A percentile compares a stretch with the other conserved stretches of the same genome.
Evolutionary conservation across 2,113 vertebrate species (phyloP).

Genomic region (Pelecanoides urinatrix): DNA sequence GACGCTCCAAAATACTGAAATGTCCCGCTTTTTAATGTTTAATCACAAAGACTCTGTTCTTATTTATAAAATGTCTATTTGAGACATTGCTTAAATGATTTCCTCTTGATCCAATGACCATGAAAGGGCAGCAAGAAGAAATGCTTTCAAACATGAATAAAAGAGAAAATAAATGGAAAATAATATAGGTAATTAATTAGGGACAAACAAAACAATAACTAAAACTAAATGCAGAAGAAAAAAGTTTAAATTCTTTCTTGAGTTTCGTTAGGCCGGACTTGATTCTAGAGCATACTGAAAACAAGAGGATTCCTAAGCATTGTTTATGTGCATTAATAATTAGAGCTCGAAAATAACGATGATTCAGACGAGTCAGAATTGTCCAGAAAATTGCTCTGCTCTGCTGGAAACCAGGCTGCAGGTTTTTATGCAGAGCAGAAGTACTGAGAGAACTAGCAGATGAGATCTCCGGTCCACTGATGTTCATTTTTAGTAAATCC

Average conservation of each 20-base stretch:
- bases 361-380: neutral
- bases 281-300: neutral
- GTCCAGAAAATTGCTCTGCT: neutral
- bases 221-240: neutral
- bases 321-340: neutral
- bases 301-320: neutral
- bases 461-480: neutral
- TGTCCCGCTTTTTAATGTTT: neutral
- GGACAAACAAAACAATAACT: neutral
- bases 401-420: neutral
- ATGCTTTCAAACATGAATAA: neutral
- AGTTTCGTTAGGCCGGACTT: neutral
- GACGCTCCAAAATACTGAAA: neutral
- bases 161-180: neutral
- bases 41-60: neutral
- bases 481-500: neutral
- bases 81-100: neutral
- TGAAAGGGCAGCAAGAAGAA: neutral
- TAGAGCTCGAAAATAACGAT: neutral
- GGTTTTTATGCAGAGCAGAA: neutral
- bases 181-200: neutral
- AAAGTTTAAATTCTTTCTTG: neutral
- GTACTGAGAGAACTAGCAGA: neutral
- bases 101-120: neutral
- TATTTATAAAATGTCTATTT: neutral